Conservation (phyloP, 2,888 invertebrate species). For the Drosophila leonis region DNA sequence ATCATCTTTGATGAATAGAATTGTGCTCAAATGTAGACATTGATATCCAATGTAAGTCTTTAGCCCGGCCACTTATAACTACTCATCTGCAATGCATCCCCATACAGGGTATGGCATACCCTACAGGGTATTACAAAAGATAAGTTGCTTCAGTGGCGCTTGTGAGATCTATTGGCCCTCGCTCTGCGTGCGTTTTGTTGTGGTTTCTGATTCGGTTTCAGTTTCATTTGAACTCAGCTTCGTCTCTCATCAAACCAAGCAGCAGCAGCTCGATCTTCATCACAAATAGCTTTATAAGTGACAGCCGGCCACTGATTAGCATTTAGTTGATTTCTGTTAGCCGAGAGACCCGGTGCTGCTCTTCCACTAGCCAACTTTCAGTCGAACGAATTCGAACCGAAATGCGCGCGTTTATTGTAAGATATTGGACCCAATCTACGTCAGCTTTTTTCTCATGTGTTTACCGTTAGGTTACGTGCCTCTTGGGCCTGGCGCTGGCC, state of each 20-base stretch:
- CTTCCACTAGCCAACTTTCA: neutral
- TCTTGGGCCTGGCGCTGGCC: conserved; percentile 71
- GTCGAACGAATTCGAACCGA: conserved; percentile 29
- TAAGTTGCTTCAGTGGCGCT: conserved; percentile 40
- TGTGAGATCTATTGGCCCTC: conserved; percentile 25
- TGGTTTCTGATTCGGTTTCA: conserved; percentile 61
- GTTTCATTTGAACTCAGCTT: conserved; percentile 49
- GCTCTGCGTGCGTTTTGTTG: conserved; percentile 44
- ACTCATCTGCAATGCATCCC: neutral
- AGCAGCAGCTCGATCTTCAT: conserved; percentile 21
- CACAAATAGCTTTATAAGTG: conserved; percentile 81
- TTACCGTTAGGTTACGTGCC: conserved; percentile 69
- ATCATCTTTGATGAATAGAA: neutral
- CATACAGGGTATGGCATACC: conserved; percentile 20
- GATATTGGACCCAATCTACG: conserved; percentile 25
- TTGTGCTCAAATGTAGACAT: too few species aligned
- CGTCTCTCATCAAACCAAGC: conserved; percentile 35
- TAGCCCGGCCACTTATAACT: neutral
- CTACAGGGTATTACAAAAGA: conserved; percentile 16
- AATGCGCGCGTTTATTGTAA: conserved; percentile 83
- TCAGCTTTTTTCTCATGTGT: conserved; percentile 12
- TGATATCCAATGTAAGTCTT: neutral
- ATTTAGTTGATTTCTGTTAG: conserved; percentile 84
- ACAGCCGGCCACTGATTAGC: conserved; percentile 75
- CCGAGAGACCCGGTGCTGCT: conserved; percentile 72